Evolutionary conservation across 2,797 vertebrate species (phyloP).

Genomic region (Peromyscus nudipes): DNA sequence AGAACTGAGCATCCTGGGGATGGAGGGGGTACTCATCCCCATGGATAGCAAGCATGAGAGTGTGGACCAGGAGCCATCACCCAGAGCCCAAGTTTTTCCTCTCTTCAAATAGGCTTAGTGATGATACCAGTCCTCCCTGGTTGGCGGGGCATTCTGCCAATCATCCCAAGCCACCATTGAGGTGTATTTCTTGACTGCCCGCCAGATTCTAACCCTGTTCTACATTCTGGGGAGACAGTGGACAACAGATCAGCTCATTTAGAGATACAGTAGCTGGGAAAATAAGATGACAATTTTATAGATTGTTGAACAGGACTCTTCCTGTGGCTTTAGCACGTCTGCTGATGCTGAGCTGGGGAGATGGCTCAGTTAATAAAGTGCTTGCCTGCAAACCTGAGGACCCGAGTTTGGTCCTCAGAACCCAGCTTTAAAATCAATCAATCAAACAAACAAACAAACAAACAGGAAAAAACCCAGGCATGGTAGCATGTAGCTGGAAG

Average conservation of each 20-base stretch:
- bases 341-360: neutral
- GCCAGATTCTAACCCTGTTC: neutral
- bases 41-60: neutral
- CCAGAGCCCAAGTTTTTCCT: neutral
- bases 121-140: neutral
- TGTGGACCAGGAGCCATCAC: neutral
- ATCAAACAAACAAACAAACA: too few species aligned
- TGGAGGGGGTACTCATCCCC: neutral
- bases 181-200: neutral
- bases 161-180: neutral
- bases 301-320: neutral
- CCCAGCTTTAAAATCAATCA: neutral
- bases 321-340: constrained; percentile 30
- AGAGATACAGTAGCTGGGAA: neutral
- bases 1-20: neutral
- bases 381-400: neutral
- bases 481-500: too few species aligned
- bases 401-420: too few species aligned
- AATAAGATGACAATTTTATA: neutral
- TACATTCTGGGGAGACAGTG: constrained; percentile 1
- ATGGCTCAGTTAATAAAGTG: neutral
- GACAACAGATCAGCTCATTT: neutral
- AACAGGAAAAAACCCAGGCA: neutral
- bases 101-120: constrained; percentile 24
- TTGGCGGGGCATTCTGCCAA: neutral